Evolutionary conservation across 2,113 vertebrate species (phyloP), one percentile per base, ranked within the genome.

Genomic region (Conger conger): DNA sequence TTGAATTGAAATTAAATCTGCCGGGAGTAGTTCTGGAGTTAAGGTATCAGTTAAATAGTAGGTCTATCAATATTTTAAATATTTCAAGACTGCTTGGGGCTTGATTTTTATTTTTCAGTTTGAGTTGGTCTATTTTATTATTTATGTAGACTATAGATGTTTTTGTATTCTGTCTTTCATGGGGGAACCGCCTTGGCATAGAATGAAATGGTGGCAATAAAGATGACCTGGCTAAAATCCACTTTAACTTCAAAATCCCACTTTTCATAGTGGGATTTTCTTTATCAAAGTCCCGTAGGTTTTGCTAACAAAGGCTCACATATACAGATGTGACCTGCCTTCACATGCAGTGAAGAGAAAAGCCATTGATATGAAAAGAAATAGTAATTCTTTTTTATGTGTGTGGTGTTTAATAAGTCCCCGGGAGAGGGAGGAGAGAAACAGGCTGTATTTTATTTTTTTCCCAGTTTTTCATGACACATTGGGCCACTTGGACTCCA

Each of bases 1-100:
- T 96, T 95, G 92, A 96, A 96, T 96, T 92, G 91, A 94, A 96
- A 96, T 94, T 93, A 95, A 95, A 95, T 94, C 95, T 94, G 94
- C 94, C 93, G 88, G 91, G 94, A 95, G 93, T 94, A 93, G 94
- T 63, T 95, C 93, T 88, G 91, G 91, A 94, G 94, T 96, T 95
- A 63, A 23, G 5, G 18, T 23, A 94, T 94, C 45, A 7, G 45
- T 50, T 50, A 87, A 88, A 93, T 88, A 85, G 27, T 81, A 80
- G 91, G 85, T 95, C 93, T 94, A 91, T 94, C 94, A 94, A 94
- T 93, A 93, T 95, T 94, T 93, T 93, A 96, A 92, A 4, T 50
- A 50, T 50, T 50, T 92, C 89, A 92, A 89, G 91, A 90, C 85
- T 88, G 78, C 87, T 91, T 82, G 91, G 91, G 90, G 90, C 94